These are phyloP conservation scores for Bufo bufo DNA, from an alignment of 2,113 vertebrate species.

Conservation along the genomic window DNA sequence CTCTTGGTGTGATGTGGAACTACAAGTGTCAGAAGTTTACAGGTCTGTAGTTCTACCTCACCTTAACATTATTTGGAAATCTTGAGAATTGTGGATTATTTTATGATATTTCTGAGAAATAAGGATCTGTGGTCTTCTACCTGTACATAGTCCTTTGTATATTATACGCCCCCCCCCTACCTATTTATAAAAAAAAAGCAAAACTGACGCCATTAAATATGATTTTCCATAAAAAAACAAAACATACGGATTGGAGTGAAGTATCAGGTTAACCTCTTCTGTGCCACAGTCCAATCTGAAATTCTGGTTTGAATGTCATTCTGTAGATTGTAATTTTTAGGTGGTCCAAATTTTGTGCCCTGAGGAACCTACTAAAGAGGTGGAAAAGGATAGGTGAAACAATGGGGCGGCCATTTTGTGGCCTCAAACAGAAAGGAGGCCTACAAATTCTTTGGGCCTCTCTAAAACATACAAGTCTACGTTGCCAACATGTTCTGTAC, in stretches of 20 bases:
- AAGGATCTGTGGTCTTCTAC: neutral
- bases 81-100: neutral
- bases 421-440: neutral
- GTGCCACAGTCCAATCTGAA: neutral
- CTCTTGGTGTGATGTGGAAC: neutral
- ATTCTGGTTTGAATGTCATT: too few species aligned
- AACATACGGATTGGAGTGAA: neutral
- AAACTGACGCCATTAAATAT: neutral
- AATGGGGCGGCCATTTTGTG: neutral
- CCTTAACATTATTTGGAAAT: neutral
- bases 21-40: neutral
- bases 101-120: slow-evolving; percentile 26
- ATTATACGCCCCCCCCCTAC: neutral
- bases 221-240: slow-evolving; percentile 13
- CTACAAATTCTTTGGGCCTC: too few species aligned
- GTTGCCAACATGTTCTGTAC: too few species aligned
- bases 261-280: neutral
- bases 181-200: slow-evolving; percentile 33
- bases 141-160: slow-evolving; percentile 54
- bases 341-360: neutral
- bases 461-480: too few species aligned
- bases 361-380: neutral
- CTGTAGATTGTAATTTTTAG: neutral
- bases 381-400: neutral
- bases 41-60: neutral